Conservation (phyloP, 2,113 vertebrate species). For the Haemorhous mexicanus region DNA sequence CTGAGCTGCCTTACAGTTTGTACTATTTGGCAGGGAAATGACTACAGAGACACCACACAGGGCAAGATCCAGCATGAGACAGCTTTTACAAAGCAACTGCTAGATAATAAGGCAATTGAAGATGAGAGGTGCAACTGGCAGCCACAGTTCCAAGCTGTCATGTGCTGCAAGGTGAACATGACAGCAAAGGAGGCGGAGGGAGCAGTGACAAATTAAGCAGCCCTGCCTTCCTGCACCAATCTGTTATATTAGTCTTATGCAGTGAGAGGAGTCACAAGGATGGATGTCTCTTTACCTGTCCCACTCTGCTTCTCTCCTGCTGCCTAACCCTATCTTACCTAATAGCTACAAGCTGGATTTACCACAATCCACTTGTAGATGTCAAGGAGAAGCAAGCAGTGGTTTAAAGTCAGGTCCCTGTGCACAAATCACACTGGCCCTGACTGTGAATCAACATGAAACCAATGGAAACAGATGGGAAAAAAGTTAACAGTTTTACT, state of each 20-base stretch:
- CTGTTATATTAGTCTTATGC: background rate
- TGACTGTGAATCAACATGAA: fast-evolving
- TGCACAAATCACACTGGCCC: background rate
- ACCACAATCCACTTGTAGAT: background rate
- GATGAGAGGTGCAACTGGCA: background rate
- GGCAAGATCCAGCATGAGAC: background rate
- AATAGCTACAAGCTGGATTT: background rate
- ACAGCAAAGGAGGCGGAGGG: background rate
- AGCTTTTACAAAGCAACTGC: background rate
- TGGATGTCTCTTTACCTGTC: background rate
- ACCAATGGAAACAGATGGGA: background rate
- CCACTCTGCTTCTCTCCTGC: background rate
- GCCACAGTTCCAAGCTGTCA: background rate
- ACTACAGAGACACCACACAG: background rate
- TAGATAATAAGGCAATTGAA: background rate
- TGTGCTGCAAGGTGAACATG: background rate
- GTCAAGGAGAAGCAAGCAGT: background rate
- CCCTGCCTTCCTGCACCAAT: background rate
- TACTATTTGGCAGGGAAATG: background rate
- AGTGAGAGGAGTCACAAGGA: background rate
- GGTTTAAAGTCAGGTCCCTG: background rate
- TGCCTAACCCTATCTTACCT: background rate
- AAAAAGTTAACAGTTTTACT: background rate
- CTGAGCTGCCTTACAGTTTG: background rate
- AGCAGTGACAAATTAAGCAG: background rate